phyloP scores from a whole-genome alignment of 2,888 invertebrate genomes.

The Hypomecis atomaria region DNA sequence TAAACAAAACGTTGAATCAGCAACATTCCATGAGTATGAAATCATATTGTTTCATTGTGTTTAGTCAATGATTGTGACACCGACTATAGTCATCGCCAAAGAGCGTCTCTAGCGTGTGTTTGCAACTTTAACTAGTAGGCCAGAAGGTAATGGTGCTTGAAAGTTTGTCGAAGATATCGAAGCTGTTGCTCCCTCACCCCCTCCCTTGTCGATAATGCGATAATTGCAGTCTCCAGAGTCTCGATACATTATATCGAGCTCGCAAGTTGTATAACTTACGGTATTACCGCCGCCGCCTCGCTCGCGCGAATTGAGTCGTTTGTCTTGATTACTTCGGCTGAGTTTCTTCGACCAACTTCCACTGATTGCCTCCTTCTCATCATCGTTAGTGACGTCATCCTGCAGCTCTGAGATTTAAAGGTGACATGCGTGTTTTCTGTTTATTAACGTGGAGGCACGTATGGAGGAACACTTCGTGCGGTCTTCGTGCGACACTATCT shows the following conservation, averaged over 20 bases:
- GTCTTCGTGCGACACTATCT: too few species aligned
- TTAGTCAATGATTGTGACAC: too few species aligned
- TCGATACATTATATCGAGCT: conserved; percentile 13
- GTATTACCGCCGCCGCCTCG: conserved; percentile 1
- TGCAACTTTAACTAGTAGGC: neutral
- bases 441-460: too few species aligned
- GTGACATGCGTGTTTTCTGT: too few species aligned
- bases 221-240: conserved; percentile 23
- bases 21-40: too few species aligned
- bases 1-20: too few species aligned
- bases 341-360: conserved; percentile 10
- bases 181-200: neutral
- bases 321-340: conserved; percentile 9
- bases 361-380: neutral
- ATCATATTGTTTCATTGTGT: too few species aligned
- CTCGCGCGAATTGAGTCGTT: conserved; percentile 5
- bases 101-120: neutral
- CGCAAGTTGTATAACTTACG: conserved; percentile 1
- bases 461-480: too few species aligned
- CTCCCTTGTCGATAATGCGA: conserved; percentile 10
- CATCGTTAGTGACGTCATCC: neutral
- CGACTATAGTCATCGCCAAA: too few species aligned
- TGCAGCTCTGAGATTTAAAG: neutral
- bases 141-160: conserved; percentile 3
- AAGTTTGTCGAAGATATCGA: conserved; percentile 9